Conservation (phyloP, 2,888 invertebrate species). For the Trachelus iudaicus region DNA sequence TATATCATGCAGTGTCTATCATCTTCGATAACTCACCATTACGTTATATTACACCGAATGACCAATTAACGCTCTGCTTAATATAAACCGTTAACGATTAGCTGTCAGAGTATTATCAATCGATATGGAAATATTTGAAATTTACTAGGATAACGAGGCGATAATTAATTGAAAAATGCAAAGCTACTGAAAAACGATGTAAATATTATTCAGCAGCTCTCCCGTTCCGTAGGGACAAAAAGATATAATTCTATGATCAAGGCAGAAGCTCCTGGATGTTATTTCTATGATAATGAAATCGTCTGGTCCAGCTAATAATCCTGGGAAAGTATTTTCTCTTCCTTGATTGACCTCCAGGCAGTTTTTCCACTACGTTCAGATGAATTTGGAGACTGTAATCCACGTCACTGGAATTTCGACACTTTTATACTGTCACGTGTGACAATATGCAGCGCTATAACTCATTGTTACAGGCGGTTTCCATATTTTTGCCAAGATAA, state of each 20-base stretch:
- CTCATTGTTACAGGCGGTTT: constrained; percentile 27
- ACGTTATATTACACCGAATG: neutral
- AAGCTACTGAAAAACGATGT: neutral
- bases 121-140: neutral
- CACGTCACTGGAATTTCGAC: too few relatives aligned
- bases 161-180: neutral
- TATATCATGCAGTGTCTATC: neutral
- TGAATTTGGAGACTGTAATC: too few relatives aligned
- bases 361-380: neutral
- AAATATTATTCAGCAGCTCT: neutral
- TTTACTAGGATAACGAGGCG: neutral
- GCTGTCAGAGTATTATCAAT: neutral
- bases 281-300: neutral
- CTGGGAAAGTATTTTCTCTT: neutral
- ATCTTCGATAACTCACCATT: neutral
- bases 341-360: neutral
- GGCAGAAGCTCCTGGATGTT: neutral
- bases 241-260: neutral
- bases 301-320: neutral
- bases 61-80: neutral
- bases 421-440: neutral
- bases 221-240: neutral
- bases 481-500: neutral
- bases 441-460: neutral
- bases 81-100: neutral